phyloP scores from a whole-genome alignment of 2,888 invertebrate species.

The Thalpophila matura region DNA sequence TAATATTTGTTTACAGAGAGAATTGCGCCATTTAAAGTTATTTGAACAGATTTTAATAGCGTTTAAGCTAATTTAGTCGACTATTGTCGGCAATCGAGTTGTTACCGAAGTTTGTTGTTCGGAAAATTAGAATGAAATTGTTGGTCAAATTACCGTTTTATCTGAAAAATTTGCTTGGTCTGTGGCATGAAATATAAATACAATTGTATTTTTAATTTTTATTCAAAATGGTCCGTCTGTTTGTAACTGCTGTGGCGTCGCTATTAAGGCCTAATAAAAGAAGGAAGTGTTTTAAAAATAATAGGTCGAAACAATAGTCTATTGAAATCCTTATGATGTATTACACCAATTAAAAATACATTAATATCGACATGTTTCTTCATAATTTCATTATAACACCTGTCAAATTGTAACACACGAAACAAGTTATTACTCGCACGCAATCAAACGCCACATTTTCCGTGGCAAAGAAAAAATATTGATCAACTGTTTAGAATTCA shows the following conservation, averaged over 20 bases:
- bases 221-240: conserved; percentile 8
- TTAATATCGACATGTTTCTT: conserved; percentile 44
- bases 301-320: conserved; percentile 16
- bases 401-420: conserved; percentile 55
- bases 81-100: conserved; percentile 33
- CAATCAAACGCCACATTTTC: conserved; percentile 19
- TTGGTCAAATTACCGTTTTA: conserved; percentile 15
- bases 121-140: conserved; percentile 41
- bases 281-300: neutral
- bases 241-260: conserved; percentile 1
- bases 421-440: conserved; percentile 29
- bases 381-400: conserved; percentile 53
- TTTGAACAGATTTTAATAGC: conserved; percentile 36
- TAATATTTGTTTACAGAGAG: conserved; percentile 42
- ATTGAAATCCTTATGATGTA: conserved; percentile 29
- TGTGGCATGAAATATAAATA: conserved; percentile 6
- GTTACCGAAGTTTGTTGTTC: conserved; percentile 39
- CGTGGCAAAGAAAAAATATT: neutral
- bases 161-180: conserved; percentile 5
- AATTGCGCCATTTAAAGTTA: conserved; percentile 47
- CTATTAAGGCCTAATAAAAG: conserved; percentile 14
- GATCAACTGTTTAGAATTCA: neutral
- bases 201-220: conserved; percentile 7
- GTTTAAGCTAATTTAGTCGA: conserved; percentile 23
- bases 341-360: conserved; percentile 55